Evolutionary conservation across 2,797 vertebrate genomes (phyloP), one percentile per base, ranked within the genome.

Genomic region (Cuculus canorus): DNA sequence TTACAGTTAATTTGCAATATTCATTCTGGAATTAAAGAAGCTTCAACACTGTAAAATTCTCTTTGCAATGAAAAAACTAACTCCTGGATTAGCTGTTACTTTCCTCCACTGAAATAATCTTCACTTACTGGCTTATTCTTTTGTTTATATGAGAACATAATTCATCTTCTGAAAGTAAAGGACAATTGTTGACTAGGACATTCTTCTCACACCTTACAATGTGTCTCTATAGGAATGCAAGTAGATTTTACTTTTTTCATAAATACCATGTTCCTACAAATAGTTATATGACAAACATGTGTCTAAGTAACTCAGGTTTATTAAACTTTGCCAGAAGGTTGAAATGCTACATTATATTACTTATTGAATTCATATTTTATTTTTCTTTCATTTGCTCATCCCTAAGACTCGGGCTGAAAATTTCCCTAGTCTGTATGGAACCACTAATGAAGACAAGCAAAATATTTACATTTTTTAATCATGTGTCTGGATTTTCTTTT

Each of bases 201-300:
- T 70, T 88, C 45, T 88, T 92, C 80, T 94, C 71, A 88, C 88
- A 92, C 86, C 47, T 95, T 88, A 41, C 57, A 71, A 54, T 82
- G 52, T 54, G 27, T 73, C 70, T 92, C 30, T 63, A 41, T 6
- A 79, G 64, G 35, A 86, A 79, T 86, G 66, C 24, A 70, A 88
- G 60, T 10, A 90, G 57, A 70, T 92, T 70, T 86, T 78, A n/a
- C 14, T 35, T 85, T 64, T 68, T 43, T 81, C 37, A 76, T 83
- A 45, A 8, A 64, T 59, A 63, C 19, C 22, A 41, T 32, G 37
- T 86, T 91, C 43, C 70, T 86, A 77, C 80, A 77, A 85, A 94
- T 52, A 77, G 37, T 71, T 81, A 39, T 72, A 66, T 82, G 71
- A 92, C 87, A 92, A 93, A 91, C 45, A 70, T 19, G 3, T 86